Conservation (phyloP, 23 tunicate species). For the Oikopleura dioica region DNA sequence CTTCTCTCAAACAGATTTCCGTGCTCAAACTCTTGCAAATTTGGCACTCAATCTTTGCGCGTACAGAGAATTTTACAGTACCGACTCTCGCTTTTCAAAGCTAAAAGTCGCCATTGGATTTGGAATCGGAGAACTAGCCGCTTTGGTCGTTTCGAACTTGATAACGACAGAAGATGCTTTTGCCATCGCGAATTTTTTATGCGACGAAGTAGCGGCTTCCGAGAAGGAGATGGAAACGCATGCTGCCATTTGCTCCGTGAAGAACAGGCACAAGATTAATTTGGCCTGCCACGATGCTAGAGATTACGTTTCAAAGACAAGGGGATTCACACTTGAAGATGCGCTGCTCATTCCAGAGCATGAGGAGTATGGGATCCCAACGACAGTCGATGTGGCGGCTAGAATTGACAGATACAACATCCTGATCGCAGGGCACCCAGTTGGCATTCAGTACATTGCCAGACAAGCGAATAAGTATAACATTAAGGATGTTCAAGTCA, state of each 20-base stretch:
- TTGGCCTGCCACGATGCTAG: neutral
- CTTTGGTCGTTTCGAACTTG: neutral
- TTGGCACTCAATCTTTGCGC: neutral
- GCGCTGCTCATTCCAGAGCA: neutral
- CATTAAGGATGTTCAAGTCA: neutral
- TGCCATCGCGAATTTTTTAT: neutral
- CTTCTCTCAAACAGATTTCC: neutral
- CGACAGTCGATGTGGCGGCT: neutral
- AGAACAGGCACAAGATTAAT: neutral
- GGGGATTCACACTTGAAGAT: neutral
- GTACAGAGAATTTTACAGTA: neutral
- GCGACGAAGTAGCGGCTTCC: neutral
- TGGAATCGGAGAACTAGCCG: neutral
- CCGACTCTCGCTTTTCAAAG: neutral
- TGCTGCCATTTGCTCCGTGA: neutral
- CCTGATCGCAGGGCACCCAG: neutral
- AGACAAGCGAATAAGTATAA: neutral
- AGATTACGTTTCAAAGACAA: neutral
- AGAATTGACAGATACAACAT: neutral
- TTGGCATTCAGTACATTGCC: neutral
- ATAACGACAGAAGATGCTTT: neutral
- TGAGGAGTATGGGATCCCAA: neutral
- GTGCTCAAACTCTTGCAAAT: neutral
- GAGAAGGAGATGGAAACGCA: neutral
- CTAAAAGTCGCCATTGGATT: neutral